Percentiles rank a stretch among this genome's conserved stretches.
Evolutionary conservation across 1,140 invertebrate genomes (phyloP).

Genomic region (Pogonomyrmex barbatus): DNA sequence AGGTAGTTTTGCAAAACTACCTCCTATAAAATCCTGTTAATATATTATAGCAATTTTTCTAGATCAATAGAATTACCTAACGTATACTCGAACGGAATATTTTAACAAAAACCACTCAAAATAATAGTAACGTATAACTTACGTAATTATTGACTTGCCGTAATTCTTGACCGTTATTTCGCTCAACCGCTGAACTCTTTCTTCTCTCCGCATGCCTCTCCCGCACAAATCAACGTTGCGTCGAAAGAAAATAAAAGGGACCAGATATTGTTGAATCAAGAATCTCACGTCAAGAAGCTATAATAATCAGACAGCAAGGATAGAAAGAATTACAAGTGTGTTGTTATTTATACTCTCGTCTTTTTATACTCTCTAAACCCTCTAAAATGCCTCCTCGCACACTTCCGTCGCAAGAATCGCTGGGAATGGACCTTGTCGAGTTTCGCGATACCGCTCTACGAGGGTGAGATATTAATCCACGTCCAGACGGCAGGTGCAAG

Average conservation of each 20-base stretch:
- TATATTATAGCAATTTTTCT: slow-evolving; percentile 13
- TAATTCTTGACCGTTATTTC: background rate
- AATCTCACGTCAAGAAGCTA: background rate
- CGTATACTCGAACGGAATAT: background rate
- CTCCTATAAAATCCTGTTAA: slow-evolving; percentile 14
- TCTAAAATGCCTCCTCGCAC: background rate
- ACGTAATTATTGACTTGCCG: background rate
- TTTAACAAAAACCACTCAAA: background rate
- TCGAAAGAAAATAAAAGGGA: background rate
- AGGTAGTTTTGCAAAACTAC: background rate
- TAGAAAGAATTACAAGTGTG: background rate
- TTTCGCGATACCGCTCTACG: slow-evolving; percentile 23
- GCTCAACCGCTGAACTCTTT: slow-evolving; percentile 26
- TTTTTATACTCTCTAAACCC: no score
- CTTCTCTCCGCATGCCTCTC: background rate
- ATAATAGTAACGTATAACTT: background rate
- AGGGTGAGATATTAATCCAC: slow-evolving; percentile 34
- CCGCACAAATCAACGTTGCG: background rate
- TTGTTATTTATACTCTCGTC: background rate
- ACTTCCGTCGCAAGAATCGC: background rate
- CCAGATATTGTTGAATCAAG: background rate
- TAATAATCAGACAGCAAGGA: background rate
- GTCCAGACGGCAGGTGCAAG: slow-evolving; percentile 5
- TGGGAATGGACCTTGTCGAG: slow-evolving; percentile 54
- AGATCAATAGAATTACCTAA: background rate